Evolutionary conservation across 2,888 invertebrate species (phyloP), one percentile per base, ranked within the genome.

Genomic region (Agriopis marginaria): DNA sequence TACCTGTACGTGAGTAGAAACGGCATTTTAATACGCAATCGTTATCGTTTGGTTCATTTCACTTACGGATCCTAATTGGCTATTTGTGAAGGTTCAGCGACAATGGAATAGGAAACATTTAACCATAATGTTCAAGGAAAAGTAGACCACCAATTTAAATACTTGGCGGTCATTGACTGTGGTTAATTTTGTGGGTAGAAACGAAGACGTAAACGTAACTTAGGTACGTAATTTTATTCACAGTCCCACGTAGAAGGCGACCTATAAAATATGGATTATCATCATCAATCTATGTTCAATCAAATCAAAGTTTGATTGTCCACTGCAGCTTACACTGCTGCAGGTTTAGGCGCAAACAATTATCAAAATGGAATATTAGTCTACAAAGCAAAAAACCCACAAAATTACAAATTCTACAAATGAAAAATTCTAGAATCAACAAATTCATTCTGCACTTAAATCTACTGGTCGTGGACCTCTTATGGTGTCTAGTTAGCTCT

Each of bases 1-100:
- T 32, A 5, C 32, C 5, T 32, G 62, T 63, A 63, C 53, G 65
- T 66, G 66, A 32, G 32, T 32, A 32, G 32, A 63, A 70, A 66
- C 42, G 70, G 49, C 32, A 53, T 70, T 70, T 66, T 70, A 66
- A 70, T 70, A 70, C 53, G 65, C 66, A 70, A 63, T 63, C 66
- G 66, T 70, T 63, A 63, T 62, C 70, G 50, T 70, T 53, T 59
- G 58, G 47, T 66, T 66, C 65, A 62, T 65, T 65, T 62, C 51
- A 56, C 55, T 59, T 61, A 58, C 17, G 53, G 59, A 59, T 53
- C 54, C 39, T 70, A 66, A 70, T 70, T 70, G 70, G 66, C 66
- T 63, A 70, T 66, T 63, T 63, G 66, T 8, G 42, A 58, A 62
- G 60, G 64, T 55, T 68, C 39, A 54, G 4, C 50, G 44, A 61